Conservation (phyloP, 2,797 vertebrate species). For the Remorina albescens region DNA sequence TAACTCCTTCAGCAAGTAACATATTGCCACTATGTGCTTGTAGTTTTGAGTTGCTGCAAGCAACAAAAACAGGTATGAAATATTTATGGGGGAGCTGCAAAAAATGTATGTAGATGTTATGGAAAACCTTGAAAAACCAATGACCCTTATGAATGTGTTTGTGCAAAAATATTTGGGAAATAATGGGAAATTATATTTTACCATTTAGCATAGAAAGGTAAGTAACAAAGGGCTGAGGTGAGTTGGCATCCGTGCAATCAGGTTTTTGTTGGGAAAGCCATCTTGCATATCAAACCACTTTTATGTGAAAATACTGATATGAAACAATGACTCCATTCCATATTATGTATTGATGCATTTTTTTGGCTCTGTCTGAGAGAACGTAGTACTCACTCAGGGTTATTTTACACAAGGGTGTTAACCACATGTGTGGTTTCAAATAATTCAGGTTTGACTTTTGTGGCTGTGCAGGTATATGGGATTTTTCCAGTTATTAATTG, state of each 20-base stretch:
- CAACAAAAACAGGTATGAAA: background rate
- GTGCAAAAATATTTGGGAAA: background rate
- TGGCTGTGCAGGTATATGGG: background rate
- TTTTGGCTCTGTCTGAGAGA: background rate
- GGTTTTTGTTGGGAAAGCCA: background rate
- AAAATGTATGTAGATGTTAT: background rate
- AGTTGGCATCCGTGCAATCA: background rate
- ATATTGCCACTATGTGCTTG: background rate
- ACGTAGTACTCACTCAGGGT: conserved; percentile 2
- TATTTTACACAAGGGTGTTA: background rate
- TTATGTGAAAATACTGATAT: background rate
- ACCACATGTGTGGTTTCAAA: background rate
- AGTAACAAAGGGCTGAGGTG: background rate
- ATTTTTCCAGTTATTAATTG: background rate
- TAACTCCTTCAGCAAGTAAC: conserved; percentile 1
- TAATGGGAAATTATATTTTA: background rate
- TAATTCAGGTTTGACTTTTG: background rate
- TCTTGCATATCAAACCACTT: background rate
- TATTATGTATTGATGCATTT: conserved; percentile 5
- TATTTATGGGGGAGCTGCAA: background rate
- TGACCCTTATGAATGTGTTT: background rate
- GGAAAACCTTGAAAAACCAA: background rate
- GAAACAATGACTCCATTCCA: no score
- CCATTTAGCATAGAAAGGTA: background rate
- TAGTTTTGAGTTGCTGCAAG: conserved; percentile 18